These are phyloP conservation scores for Phortica magna DNA, from an alignment of 2,888 invertebrate genomes.

Conservation along the genomic window DNA sequence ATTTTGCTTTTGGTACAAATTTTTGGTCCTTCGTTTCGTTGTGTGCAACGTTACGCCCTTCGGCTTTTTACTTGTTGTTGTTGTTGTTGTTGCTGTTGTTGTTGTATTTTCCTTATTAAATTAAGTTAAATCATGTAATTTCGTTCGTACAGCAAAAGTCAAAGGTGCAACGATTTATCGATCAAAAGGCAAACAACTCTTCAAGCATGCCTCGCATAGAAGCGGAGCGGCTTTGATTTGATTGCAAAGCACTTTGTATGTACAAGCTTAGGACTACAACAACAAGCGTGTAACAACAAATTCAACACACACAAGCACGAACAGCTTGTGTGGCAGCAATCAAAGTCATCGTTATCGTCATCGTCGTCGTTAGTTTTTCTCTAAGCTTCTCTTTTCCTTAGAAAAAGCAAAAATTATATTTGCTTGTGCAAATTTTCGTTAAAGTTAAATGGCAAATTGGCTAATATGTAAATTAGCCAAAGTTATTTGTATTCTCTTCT, in stretches of 20 bases:
- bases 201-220: too few relatives aligned
- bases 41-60: conserved; percentile 54
- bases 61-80: conserved; percentile 54
- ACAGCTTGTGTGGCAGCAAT: conserved; percentile 4
- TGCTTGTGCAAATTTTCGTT: too few relatives aligned
- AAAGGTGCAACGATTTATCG: conserved; percentile 65
- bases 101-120: conserved; percentile 55
- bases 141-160: conserved; percentile 63
- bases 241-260: too few relatives aligned
- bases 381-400: background rate
- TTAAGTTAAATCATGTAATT: conserved; percentile 72
- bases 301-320: background rate
- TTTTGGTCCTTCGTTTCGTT: background rate
- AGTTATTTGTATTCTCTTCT: background rate
- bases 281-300: too few relatives aligned
- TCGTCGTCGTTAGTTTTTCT: too few relatives aligned
- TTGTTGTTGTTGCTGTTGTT: too few relatives aligned
- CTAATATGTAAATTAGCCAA: conserved; percentile 20
- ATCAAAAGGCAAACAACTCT: background rate
- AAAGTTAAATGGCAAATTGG: background rate
- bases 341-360: too few relatives aligned
- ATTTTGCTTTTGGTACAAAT: background rate
- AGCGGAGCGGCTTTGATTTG: too few relatives aligned
- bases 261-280: too few relatives aligned
- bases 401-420: background rate